A percentile compares a stretch with the other conserved stretches of the same genome.
These are phyloP conservation scores for Lepidocyrtoides sp. DNA, from an alignment of 2,888 invertebrate species.

Conservation along the genomic window DNA sequence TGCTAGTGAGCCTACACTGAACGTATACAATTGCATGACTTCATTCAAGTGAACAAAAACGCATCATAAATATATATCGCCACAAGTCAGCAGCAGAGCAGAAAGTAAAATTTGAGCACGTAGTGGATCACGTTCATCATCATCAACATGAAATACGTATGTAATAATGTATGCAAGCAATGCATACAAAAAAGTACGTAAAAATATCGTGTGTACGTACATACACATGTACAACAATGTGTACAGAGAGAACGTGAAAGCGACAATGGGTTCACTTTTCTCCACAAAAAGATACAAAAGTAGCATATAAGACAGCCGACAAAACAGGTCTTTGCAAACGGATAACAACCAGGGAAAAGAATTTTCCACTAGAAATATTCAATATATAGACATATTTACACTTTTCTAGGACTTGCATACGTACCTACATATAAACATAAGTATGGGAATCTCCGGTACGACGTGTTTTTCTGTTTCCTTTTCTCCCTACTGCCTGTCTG, in stretches of 20 bases:
- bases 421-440: background rate
- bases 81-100: background rate
- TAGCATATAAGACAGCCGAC: background rate
- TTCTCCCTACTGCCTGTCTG: slow-evolving; percentile 28
- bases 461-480: slow-evolving; percentile 49
- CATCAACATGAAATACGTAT: slow-evolving; percentile 1
- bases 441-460: slow-evolving; percentile 64
- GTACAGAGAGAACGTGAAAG: slow-evolving; percentile 57
- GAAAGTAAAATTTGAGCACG: slow-evolving; percentile 15
- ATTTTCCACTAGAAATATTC: slow-evolving; percentile 17
- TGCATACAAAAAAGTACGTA: slow-evolving; percentile 2
- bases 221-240: slow-evolving; percentile 4
- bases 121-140: slow-evolving; percentile 19
- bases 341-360: slow-evolving; percentile 2
- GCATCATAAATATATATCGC: slow-evolving; percentile 46
- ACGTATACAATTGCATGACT: background rate
- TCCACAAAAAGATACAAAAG: slow-evolving; percentile 35
- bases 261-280: slow-evolving; percentile 69
- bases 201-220: background rate
- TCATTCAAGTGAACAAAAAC: slow-evolving; percentile 61
- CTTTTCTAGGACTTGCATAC: background rate
- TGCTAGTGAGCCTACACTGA: background rate
- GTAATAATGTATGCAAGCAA: slow-evolving; percentile 20
- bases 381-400: background rate
- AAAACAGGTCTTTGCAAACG: background rate